These are phyloP conservation scores for Polydrusus cervinus DNA, from an alignment of 2,888 invertebrate genomes.

Conservation along the genomic window DNA sequence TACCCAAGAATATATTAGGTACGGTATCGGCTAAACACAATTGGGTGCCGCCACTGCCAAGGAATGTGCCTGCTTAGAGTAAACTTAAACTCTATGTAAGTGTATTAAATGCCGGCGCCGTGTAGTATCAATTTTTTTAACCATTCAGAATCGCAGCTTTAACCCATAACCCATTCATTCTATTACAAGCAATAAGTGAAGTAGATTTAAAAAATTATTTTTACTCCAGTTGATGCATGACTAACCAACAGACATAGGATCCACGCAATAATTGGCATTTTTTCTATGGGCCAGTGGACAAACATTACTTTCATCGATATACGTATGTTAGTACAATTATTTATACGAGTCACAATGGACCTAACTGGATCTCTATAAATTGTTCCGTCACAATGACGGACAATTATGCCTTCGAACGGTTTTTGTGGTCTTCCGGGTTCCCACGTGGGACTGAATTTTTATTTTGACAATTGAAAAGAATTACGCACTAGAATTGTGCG, in stretches of 20 bases:
- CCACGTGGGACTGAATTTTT: conserved; percentile 21
- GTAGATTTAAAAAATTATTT: not conserved
- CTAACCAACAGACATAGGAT: conserved; percentile 40
- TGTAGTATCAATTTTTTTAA: too few species aligned
- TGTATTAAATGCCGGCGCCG: too few species aligned
- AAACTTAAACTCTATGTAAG: too few species aligned
- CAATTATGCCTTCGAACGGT: conserved; percentile 19
- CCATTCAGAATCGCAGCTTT: too few species aligned
- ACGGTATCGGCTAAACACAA: too few species aligned
- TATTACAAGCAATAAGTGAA: too few species aligned
- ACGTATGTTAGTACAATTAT: not conserved
- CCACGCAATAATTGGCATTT: conserved; percentile 42
- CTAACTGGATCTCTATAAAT: conserved; percentile 14
- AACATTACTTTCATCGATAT: conserved; percentile 18
- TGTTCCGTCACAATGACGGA: conserved; percentile 1
- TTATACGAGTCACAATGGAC: conserved; percentile 1
- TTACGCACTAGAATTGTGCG: not conserved
- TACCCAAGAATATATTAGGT: too few species aligned
- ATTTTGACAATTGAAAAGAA: not conserved
- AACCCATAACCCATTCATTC: too few species aligned
- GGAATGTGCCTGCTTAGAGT: too few species aligned
- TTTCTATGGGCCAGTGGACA: conserved; percentile 25
- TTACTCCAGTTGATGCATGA: conserved; percentile 29
- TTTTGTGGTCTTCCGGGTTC: conserved; percentile 37
- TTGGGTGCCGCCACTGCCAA: too few species aligned